Conservation (phyloP, 2,113 vertebrate species). For the Ptyas mucosa region DNA sequence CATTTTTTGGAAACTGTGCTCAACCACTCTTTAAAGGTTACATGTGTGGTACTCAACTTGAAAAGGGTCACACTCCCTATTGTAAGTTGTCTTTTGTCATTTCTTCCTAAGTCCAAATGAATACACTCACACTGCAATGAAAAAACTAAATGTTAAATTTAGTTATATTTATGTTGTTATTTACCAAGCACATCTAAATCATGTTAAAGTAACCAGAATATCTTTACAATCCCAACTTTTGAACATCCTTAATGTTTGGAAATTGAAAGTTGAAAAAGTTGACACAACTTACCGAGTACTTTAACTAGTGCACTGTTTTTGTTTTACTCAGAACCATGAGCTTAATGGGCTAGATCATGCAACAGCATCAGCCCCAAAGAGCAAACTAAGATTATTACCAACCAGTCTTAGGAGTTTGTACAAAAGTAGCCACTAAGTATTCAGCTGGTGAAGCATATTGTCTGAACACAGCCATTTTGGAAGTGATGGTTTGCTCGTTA, state of each 20-base stretch:
- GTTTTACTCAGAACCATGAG: not conserved
- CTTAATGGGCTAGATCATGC: not conserved
- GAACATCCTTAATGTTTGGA: no score
- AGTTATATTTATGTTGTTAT: no score
- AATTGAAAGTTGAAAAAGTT: no score
- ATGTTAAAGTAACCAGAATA: no score
- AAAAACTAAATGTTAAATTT: no score
- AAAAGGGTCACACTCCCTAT: not conserved
- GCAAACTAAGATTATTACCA: not conserved
- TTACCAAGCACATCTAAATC: no score
- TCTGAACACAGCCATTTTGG: not conserved
- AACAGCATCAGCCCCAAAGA: not conserved
- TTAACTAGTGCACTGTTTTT: not conserved
- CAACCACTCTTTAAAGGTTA: not conserved
- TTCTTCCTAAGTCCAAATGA: not conserved
- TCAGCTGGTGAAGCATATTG: not conserved
- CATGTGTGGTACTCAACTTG: not conserved
- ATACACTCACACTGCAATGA: not conserved
- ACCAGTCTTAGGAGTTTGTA: not conserved
- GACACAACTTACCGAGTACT: not conserved
- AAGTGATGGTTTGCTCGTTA: not conserved
- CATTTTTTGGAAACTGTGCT: not conserved
- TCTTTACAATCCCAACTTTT: no score
- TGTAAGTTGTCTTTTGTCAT: not conserved
- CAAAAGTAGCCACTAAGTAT: not conserved